Base-by-base conservation (phyloP, 2,797 vertebrate genomes). In the Myotis findleyi region DNA sequence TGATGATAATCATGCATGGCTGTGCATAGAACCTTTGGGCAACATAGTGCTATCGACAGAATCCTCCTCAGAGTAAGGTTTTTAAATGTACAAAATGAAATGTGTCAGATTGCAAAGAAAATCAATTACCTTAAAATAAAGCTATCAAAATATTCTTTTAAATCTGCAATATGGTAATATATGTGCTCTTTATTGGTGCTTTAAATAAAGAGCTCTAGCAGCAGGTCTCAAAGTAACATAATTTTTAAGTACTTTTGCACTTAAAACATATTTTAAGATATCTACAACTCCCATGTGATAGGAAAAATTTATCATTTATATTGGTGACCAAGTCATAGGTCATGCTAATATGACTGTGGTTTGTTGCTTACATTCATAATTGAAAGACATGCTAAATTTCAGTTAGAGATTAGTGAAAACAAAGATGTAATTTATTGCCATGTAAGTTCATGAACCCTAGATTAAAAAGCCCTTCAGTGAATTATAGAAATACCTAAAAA, bases 391-490 rank as follows among this genome's bases (percentile, higher is more conserved):
- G n/a, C n/a, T 55, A 55, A 55, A 89, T 66, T 57, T 49, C 55
- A 85, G 73, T 72, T 82, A 91, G 41, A 59, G n/a, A 68, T 91
- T 75, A 82, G 10, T 51, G 33, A 68, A 87, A 75, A 81, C 17
- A 68, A 82, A 33, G 51, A 81, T 53, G 4, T 82, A 76, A 69
- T 66, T 84, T 72, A 62, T 79, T 89, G 36, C 64, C 64, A 51
- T 44, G 41, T 18, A 71, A 76, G 0, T 59, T 87, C 33, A 69
- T 9, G 5, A 87, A 76, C 27, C 7, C 21, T 55, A 75, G 51
- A 64, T 87, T 87, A 77, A 64, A 62, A 76, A 91, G 5, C 11
- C 33, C 18, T 77, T 93, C 23, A 64, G 8, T 47, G 55, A 71
- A 55, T 68, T 93, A 77, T 66, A 55, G n/a, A 25, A 72, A 23